phyloP scores from a whole-genome alignment of 1,140 invertebrate species.

The Papilio aristodemus region DNA sequence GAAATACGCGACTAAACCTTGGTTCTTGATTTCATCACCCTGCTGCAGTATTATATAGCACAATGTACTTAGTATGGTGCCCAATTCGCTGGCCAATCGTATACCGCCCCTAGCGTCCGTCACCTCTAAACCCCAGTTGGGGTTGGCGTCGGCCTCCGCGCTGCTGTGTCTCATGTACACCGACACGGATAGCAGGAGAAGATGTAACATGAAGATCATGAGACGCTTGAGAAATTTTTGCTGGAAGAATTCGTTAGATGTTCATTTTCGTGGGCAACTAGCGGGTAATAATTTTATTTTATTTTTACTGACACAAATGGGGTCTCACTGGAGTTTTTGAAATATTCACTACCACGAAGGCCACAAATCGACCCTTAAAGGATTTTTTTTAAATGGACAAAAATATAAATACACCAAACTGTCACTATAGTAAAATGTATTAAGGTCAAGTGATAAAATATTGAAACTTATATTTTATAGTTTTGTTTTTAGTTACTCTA shows the following conservation, averaged over 20 bases:
- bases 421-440: too few species aligned
- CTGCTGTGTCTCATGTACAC: slow-evolving; percentile 92
- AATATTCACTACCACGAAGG: too few species aligned
- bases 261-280: too few species aligned
- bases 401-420: too few species aligned
- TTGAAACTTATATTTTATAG: too few species aligned
- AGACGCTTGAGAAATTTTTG: slow-evolving; percentile 95
- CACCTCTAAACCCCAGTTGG: slow-evolving; percentile 64
- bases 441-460: too few species aligned
- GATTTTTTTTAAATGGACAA: too few species aligned
- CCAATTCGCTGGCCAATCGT: slow-evolving; percentile 90
- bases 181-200: slow-evolving; percentile 92
- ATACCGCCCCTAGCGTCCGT: slow-evolving; percentile 78
- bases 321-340: too few species aligned
- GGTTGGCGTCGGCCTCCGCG: slow-evolving; percentile 67
- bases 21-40: slow-evolving; percentile 95
- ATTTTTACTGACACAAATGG: too few species aligned
- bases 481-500: slow-evolving; percentile 87
- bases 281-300: too few species aligned
- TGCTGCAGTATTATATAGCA: slow-evolving; percentile 95
- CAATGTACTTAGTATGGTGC: slow-evolving; percentile 91
- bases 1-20: slow-evolving; percentile 93
- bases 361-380: too few species aligned
- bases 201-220: slow-evolving; percentile 91
- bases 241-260: slow-evolving; percentile 72